Base-by-base conservation (phyloP, 2,797 vertebrate genomes). In the Trachops cirrhosus region DNA sequence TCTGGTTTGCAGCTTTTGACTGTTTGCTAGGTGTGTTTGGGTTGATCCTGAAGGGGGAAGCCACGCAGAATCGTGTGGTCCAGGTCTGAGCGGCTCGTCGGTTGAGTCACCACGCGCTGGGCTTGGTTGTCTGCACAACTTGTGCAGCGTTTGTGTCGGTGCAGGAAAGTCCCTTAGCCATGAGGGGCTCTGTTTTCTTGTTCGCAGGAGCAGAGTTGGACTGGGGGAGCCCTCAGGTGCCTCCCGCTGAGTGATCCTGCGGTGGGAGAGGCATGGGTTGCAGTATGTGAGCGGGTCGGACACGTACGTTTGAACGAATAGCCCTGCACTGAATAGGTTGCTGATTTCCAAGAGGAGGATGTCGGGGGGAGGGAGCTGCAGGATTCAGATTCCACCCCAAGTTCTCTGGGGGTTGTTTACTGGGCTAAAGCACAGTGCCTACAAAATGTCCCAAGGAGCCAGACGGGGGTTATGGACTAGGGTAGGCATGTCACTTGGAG, bases 301-400 rank as follows among this genome's bases (percentile, higher is more conserved):
- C 50, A 52, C 22, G 7, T 9, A 15, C 10, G 0, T 34, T 19
- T n/a, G 37, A 52, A 64, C 3, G 0, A 3, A 14, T 10, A 26
- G 14, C 68, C 87, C 71, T 18, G 1, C n/a, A 8, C 50, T 14
- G 77, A 48, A 44, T 21, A 37, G 24, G 24, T 16, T 37, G 50
- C 73, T 78, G 92, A 19, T 87, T 84, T 95, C 79, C 59, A 70
- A 41, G 86, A 67, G 41, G 79, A 84, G 22, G 54, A 21, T 9
- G 7, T 32, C 9, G 29, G 54, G 9, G 19, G 5, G 2, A 57
- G 79, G 67, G 39, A 57, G 11, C 32, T 46, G 3, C 0, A 4
- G 50, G 77, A 68, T 24, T 74, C 26, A 48, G 37, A 12, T 70
- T 73, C 15, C n/a, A 32, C 32, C 32, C n/a, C 2, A 46, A 90